phyloP scores from a whole-genome alignment of 2,113 vertebrate species.

The Pristiophorus japonicus region DNA sequence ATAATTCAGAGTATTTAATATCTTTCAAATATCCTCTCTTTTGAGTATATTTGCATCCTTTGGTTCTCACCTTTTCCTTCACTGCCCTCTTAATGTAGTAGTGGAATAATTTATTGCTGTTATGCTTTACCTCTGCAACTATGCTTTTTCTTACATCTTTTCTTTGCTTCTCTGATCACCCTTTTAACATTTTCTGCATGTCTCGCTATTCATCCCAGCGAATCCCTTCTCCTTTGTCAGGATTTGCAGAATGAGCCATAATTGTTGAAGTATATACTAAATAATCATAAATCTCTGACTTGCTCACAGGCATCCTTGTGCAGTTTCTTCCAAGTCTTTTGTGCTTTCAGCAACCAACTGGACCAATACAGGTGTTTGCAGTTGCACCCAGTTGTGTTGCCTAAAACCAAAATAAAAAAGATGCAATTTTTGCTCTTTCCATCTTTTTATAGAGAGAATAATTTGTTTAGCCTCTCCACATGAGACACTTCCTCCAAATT shows the following conservation, averaged over 20 bases:
- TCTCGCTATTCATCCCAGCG: background rate
- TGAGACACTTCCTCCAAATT: background rate
- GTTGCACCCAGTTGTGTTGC: background rate
- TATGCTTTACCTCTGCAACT: too few species aligned
- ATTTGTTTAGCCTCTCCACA: background rate
- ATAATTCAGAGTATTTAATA: background rate
- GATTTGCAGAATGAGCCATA: background rate
- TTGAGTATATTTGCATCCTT: background rate
- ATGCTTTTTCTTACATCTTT: background rate
- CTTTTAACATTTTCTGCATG: background rate
- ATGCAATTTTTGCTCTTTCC: too few species aligned
- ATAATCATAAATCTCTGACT: background rate
- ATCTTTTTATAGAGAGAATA: background rate
- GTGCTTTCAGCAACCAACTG: background rate
- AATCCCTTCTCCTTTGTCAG: background rate
- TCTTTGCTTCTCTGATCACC: background rate
- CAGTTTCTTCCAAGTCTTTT: background rate
- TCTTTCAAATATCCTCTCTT: background rate
- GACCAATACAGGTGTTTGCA: background rate
- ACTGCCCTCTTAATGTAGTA: background rate
- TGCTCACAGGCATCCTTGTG: background rate
- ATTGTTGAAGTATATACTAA: background rate
- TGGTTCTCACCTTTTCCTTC: background rate
- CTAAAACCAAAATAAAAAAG: background rate
- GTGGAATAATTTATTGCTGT: too few species aligned